phyloP scores from a whole-genome alignment of 2,113 vertebrate genomes.

The Rousettus leschenaultii region DNA sequence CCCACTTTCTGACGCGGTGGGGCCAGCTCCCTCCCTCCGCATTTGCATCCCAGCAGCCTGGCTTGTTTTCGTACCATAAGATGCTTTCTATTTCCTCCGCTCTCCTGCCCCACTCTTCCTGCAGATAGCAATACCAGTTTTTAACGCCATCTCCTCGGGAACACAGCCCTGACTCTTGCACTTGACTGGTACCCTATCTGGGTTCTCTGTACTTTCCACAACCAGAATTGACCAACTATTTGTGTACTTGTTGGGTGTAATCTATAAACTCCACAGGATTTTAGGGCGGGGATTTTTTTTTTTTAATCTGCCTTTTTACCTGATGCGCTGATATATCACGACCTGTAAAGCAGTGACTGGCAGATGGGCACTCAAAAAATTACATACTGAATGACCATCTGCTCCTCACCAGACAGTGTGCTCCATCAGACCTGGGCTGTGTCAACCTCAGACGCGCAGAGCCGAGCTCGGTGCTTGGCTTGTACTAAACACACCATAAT shows the following conservation, averaged over 20 bases:
- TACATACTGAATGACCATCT: neutral
- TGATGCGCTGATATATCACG: neutral
- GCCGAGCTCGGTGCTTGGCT: neutral
- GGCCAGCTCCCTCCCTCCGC: neutral
- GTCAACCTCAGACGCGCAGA: neutral
- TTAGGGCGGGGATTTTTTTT: neutral
- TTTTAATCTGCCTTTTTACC: neutral
- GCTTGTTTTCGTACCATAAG: neutral
- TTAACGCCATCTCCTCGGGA: neutral
- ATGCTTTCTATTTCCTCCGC: neutral
- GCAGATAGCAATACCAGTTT: neutral
- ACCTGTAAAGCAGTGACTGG: neutral
- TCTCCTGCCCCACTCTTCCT: neutral
- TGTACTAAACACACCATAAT: neutral
- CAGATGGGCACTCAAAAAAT: neutral
- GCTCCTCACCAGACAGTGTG: neutral
- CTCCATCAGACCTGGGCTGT: neutral
- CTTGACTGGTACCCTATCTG: neutral
- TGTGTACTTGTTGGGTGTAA: neutral
- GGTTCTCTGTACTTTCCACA: neutral
- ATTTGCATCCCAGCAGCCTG: neutral
- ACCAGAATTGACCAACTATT: neutral
- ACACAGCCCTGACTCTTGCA: neutral
- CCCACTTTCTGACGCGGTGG: neutral
- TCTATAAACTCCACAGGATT: neutral